A percentile compares a stretch with the other conserved stretches of the same genome.
Evolutionary conservation across 2,888 invertebrate species (phyloP).

Genomic region (Himalopsyche tibetana): DNA sequence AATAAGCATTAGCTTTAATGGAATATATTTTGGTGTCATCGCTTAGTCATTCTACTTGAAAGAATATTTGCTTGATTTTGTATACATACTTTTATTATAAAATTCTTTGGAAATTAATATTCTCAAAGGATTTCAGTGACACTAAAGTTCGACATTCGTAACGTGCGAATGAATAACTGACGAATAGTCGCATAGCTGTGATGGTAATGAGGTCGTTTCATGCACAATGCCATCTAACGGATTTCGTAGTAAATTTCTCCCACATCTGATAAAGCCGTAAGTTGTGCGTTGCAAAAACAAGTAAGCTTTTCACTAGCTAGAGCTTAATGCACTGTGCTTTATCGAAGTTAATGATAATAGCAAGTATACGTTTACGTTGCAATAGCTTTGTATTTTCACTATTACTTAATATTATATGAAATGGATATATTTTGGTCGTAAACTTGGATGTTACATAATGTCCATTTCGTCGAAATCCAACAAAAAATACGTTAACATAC

Average conservation of each 20-base stretch:
- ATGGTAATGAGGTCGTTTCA: conserved; percentile 58
- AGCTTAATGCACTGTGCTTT: conserved; percentile 14
- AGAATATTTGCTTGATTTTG: too few species aligned
- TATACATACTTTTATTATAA: too few species aligned
- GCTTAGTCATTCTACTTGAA: too few species aligned
- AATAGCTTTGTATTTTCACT: neutral
- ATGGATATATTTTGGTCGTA: too few species aligned
- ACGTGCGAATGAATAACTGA: conserved; percentile 1
- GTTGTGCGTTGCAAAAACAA: conserved; percentile 48
- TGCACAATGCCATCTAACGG: conserved; percentile 51
- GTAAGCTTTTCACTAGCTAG: neutral
- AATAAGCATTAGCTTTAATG: too few species aligned
- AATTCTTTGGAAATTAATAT: too few species aligned
- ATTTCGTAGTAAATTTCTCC: neutral
- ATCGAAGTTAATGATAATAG: neutral
- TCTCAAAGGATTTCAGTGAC: neutral
- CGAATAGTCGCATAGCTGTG: conserved; percentile 22
- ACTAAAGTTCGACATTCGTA: neutral
- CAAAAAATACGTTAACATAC: too few species aligned
- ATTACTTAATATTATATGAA: too few species aligned
- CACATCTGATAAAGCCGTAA: conserved; percentile 50
- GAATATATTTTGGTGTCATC: too few species aligned
- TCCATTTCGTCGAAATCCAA: too few species aligned
- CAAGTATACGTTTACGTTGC: neutral
- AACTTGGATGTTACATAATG: too few species aligned